Conservation (phyloP, 2,888 invertebrate genomes). For the Drosophila flavopinicola region DNA sequence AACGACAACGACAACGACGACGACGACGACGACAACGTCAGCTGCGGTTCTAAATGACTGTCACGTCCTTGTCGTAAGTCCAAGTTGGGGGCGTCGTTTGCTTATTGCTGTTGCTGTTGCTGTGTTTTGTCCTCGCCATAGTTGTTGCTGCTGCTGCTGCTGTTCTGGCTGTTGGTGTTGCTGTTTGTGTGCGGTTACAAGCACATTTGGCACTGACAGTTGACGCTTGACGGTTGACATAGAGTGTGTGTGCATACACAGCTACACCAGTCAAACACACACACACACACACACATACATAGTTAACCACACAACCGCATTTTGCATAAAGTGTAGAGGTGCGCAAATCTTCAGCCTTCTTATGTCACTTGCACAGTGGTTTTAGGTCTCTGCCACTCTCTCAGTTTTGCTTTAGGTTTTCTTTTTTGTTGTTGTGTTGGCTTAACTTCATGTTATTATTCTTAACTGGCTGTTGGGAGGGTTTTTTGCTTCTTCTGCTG, state of each 20-base stretch:
- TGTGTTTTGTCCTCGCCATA: conserved; percentile 42
- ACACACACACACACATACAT: conserved; percentile 17
- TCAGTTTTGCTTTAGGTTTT: background rate
- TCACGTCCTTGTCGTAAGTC: conserved; percentile 77
- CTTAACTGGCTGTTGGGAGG: conserved; percentile 11
- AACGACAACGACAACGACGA: conserved; percentile 6
- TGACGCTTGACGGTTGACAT: conserved; percentile 79
- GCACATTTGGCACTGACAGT: conserved; percentile 83
- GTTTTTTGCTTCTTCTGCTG: conserved; percentile 8
- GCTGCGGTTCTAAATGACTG: conserved; percentile 78
- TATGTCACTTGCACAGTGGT: conserved; percentile 64
- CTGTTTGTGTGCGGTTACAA: conserved; percentile 74
- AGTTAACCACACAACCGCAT: conserved; percentile 45
- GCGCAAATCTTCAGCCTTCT: conserved; percentile 61
- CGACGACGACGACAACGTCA: conserved; percentile 38
- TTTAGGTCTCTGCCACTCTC: conserved; percentile 9
- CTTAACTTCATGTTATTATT: conserved; percentile 28
- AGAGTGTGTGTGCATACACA: conserved; percentile 56
- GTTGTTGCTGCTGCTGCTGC: conserved; percentile 31
- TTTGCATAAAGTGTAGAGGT: conserved; percentile 60
- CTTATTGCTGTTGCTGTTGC: conserved; percentile 18
- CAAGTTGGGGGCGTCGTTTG: conserved; percentile 63
- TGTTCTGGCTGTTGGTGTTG: conserved; percentile 28
- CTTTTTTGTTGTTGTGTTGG: conserved; percentile 10
- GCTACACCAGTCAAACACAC: conserved; percentile 23